Evolutionary conservation across 2,113 vertebrate species (phyloP).

Genomic region (Pterocles orientalis): DNA sequence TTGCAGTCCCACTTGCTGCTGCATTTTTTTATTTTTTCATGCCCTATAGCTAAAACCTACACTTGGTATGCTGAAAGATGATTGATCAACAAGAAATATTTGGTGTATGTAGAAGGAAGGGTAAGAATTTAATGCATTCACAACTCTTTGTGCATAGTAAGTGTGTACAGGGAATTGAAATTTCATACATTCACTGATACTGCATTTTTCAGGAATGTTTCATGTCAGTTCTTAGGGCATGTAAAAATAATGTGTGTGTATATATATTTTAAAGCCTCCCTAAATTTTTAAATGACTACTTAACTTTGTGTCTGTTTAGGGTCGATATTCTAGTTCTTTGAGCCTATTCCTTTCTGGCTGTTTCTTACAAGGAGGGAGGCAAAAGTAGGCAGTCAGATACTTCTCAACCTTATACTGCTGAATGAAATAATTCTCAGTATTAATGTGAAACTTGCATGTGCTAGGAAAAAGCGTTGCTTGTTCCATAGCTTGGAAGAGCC

Average conservation of each 20-base stretch:
- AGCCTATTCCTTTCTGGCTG: background rate
- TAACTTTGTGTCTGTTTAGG: background rate
- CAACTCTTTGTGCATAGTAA: background rate
- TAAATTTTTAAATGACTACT: background rate
- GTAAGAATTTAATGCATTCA: background rate
- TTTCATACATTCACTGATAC: background rate
- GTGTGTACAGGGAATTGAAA: background rate
- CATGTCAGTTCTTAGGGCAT: background rate
- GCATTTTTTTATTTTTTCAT: background rate
- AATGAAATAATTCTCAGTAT: background rate
- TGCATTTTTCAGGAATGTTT: background rate
- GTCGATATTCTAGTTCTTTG: background rate
- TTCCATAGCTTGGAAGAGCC: background rate
- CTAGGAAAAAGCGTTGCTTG: background rate
- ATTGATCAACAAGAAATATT: background rate
- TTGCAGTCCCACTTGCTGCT: background rate
- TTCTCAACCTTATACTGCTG: background rate
- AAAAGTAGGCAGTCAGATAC: rapidly evolving
- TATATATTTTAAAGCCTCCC: background rate
- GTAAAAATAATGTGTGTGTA: background rate
- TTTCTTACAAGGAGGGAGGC: background rate
- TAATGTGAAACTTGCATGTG: background rate
- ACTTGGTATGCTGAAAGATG: background rate
- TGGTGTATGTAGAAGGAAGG: background rate
- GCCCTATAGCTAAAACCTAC: background rate